phyloP scores from a whole-genome alignment of 2,888 invertebrate species.

The Pediacus dermestoides region DNA sequence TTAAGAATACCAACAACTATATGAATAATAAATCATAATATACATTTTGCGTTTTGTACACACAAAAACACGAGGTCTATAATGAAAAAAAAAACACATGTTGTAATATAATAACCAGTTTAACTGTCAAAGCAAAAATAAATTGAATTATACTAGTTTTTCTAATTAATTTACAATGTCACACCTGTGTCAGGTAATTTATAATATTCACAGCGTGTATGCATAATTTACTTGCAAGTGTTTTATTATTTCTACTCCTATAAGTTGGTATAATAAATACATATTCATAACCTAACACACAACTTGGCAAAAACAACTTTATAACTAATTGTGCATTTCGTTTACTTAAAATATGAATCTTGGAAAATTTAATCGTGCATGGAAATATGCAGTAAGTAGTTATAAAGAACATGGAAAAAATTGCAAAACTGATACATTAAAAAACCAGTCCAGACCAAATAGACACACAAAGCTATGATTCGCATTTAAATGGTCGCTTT shows the following conservation, averaged over 20 bases:
- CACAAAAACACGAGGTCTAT: conserved; percentile 5
- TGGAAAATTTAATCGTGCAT: no score
- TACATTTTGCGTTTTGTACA: background rate
- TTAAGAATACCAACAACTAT: no score
- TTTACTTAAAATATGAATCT: no score
- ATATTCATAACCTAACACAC: conserved; percentile 1
- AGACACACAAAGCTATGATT: no score
- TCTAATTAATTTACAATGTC: conserved; percentile 23
- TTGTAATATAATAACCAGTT: conserved; percentile 22
- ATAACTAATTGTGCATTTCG: no score
- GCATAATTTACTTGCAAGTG: conserved; percentile 1
- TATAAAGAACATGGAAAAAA: no score
- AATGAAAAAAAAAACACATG: conserved; percentile 18
- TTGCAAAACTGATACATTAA: no score
- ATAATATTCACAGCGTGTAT: conserved; percentile 10
- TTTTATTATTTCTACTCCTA: background rate
- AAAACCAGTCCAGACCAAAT: background rate
- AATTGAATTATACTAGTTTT: conserved; percentile 19
- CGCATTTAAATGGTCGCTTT: no score
- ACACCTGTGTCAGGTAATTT: conserved; percentile 17
- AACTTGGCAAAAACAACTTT: conserved; percentile 1
- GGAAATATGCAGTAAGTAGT: no score
- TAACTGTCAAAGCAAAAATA: conserved; percentile 15
- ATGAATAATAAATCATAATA: conserved; percentile 4
- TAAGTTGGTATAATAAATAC: conserved; percentile 1